A percentile compares a stretch with the other conserved stretches of the same genome.
These are phyloP conservation scores for Lasioglossum marginatum DNA, from an alignment of 2,888 invertebrate genomes.

Conservation along the genomic window DNA sequence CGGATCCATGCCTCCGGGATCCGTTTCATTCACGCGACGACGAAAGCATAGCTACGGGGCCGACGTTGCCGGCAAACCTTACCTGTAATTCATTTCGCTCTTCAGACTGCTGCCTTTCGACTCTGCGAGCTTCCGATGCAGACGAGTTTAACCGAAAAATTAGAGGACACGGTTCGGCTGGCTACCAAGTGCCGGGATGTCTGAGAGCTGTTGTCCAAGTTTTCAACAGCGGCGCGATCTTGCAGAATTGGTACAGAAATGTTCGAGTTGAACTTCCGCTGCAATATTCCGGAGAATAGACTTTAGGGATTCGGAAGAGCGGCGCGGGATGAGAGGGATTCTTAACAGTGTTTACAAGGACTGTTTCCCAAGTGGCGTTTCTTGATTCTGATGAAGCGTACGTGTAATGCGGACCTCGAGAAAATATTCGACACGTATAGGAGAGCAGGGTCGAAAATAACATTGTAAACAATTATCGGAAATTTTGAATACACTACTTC, in stretches of 20 bases:
- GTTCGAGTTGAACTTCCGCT: neutral
- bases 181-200: neutral
- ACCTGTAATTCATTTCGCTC: conserved; percentile 27
- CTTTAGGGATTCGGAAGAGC: neutral
- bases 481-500: neutral
- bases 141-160: conserved; percentile 6
- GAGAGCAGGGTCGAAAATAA: too few relatives aligned
- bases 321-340: neutral
- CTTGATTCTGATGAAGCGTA: neutral
- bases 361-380: neutral
- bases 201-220: neutral
- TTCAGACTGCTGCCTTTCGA: neutral
- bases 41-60: neutral
- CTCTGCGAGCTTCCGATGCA: conserved; percentile 8
- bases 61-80: conserved; percentile 28
- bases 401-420: neutral
- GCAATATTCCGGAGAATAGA: neutral
- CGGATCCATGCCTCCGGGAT: conserved; percentile 2
- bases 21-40: conserved; percentile 16
- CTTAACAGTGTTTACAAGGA: neutral
- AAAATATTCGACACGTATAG: neutral
- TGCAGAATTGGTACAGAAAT: neutral
- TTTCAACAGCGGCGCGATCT: neutral
- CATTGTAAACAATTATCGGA: neutral
- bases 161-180: neutral